phyloP scores from a whole-genome alignment of 2,888 invertebrate species.

The Folsomia candida region DNA sequence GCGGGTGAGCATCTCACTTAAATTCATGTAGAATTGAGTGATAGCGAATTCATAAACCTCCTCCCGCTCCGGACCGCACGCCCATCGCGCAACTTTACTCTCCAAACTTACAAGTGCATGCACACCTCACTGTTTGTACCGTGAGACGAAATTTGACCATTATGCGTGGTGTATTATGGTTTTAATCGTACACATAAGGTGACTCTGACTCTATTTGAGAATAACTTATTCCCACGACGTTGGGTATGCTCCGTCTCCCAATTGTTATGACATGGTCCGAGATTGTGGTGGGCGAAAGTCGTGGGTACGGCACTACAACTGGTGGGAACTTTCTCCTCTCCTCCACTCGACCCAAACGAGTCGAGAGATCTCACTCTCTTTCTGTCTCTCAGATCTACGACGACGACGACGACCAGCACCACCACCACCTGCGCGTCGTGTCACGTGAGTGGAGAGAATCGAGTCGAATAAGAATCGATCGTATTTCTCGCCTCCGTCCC shows the following conservation, averaged over 20 bases:
- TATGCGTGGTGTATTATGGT: too few relatives aligned
- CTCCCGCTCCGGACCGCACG: not conserved
- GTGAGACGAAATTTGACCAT: too few relatives aligned
- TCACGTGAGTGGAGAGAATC: slow-evolving; percentile 45
- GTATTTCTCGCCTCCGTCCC: slow-evolving; percentile 26
- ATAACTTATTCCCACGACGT: too few relatives aligned
- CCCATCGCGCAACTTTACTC: too few relatives aligned
- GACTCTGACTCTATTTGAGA: too few relatives aligned
- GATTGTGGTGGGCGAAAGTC: not conserved
- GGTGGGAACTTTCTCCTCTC: not conserved
- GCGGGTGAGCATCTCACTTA: slow-evolving; percentile 1
- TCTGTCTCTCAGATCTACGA: slow-evolving; percentile 4
- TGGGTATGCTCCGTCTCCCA: too few relatives aligned
- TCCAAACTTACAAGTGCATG: too few relatives aligned
- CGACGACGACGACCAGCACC: not conserved
- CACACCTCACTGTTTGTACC: too few relatives aligned
- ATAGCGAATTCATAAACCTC: not conserved
- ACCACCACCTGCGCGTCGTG: slow-evolving; percentile 40
- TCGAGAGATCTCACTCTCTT: not conserved
- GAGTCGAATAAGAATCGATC: slow-evolving; percentile 48
- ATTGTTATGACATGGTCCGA: too few relatives aligned
- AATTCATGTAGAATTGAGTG: slow-evolving; percentile 5
- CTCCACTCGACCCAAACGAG: not conserved
- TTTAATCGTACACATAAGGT: too few relatives aligned
- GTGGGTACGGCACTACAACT: not conserved